Evolutionary conservation across 2,113 vertebrate species (phyloP).

Genomic region (Urocynchramus pylzowi): DNA sequence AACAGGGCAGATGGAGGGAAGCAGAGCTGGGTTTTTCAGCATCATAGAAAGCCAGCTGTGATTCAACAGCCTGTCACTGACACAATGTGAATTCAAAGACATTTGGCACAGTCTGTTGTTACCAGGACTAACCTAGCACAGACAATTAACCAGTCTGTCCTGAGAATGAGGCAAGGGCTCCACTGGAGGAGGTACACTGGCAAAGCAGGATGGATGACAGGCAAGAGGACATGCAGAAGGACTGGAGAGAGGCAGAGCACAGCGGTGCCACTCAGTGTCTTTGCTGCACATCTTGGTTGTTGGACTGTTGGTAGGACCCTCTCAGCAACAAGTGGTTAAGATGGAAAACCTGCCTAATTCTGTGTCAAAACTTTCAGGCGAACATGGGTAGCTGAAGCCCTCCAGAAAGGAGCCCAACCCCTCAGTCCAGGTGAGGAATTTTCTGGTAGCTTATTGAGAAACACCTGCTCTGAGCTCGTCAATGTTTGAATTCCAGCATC

Average conservation of each 20-base stretch:
- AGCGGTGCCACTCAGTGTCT: background rate
- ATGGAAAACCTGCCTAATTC: background rate
- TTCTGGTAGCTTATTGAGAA: background rate
- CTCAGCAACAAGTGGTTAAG: background rate
- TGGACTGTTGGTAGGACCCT: background rate
- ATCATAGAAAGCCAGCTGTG: background rate
- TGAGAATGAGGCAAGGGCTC: background rate
- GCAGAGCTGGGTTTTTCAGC: background rate
- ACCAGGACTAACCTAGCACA: constrained; percentile 1
- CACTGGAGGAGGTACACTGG: background rate
- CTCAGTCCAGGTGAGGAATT: background rate
- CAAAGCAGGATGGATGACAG: background rate
- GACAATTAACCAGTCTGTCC: background rate
- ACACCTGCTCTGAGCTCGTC: background rate
- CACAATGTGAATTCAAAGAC: background rate
- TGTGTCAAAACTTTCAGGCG: background rate
- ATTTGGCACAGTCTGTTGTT: constrained; percentile 35
- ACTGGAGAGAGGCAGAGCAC: background rate
- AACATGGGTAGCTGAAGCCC: background rate
- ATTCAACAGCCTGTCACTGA: constrained; percentile 6
- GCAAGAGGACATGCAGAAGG: background rate
- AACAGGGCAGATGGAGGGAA: background rate
- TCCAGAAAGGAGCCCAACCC: background rate
- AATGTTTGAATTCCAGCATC: constrained; percentile 4
- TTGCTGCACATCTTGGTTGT: background rate